These are phyloP conservation scores for Litoditis marina DNA, from an alignment of 2,888 invertebrate species.

Conservation along the genomic window DNA sequence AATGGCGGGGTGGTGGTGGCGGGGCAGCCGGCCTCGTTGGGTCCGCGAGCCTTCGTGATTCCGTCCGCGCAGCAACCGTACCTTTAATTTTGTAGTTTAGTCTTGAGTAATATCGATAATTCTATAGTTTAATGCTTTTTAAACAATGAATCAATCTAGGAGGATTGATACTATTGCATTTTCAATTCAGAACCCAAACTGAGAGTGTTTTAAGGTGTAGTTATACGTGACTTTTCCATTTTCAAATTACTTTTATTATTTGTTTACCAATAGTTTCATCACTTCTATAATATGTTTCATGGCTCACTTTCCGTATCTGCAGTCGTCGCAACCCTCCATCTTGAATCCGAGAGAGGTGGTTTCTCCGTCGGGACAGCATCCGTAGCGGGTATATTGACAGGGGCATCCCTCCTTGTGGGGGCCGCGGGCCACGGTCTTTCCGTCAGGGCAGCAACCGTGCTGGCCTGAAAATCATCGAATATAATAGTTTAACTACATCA, in stretches of 20 bases:
- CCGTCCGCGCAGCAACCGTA: constrained; percentile 62
- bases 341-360: constrained; percentile 69
- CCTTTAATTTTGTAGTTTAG: constrained; percentile 26
- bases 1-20: constrained; percentile 58
- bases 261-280: too few relatives aligned
- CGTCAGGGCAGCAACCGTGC: constrained; percentile 85
- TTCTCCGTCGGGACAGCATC: constrained; percentile 62
- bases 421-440: constrained; percentile 80
- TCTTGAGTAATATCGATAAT: too few relatives aligned
- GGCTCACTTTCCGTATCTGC: constrained; percentile 57
- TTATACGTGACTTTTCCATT: too few relatives aligned
- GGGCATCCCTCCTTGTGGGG: constrained; percentile 71
- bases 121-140: too few relatives aligned
- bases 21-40: constrained; percentile 57
- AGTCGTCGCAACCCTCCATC: constrained; percentile 73
- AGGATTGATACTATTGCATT: too few relatives aligned
- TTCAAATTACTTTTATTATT: too few relatives aligned
- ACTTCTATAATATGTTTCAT: too few relatives aligned
- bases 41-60: constrained; percentile 55
- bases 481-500: too few relatives aligned
- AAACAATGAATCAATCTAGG: too few relatives aligned
- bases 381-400: constrained; percentile 63
- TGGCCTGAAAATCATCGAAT: constrained; percentile 62
- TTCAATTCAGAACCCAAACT: too few relatives aligned
- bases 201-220: too few relatives aligned